A percentile compares a stretch with the other conserved stretches of the same genome.
phyloP scores from a whole-genome alignment of 2,797 vertebrate genomes.

The Iguana delicatissima region DNA sequence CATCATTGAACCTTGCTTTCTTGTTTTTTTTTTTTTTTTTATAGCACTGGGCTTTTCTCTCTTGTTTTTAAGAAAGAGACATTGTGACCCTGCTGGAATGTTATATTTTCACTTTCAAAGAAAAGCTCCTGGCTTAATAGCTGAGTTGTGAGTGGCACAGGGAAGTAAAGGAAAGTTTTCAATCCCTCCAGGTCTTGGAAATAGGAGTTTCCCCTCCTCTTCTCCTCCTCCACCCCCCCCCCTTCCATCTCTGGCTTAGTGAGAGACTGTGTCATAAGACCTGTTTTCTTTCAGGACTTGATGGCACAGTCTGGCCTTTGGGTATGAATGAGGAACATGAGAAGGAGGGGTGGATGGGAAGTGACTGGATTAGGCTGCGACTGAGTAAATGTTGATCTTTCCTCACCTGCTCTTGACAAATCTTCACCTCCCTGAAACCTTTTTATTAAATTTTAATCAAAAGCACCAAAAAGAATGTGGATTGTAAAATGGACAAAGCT shows the following conservation, averaged over 20 bases:
- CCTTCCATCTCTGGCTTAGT: not conserved
- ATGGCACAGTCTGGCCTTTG: constrained; percentile 39
- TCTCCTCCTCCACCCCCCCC: not conserved
- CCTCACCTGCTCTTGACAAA: constrained; percentile 79
- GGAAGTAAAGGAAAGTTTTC: constrained; percentile 56
- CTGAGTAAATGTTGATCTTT: constrained; percentile 78
- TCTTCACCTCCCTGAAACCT: constrained; percentile 73
- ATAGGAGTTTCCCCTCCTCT: constrained; percentile 7
- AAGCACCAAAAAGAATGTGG: constrained; percentile 80
- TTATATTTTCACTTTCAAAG: constrained; percentile 54
- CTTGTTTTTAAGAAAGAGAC: not conserved
- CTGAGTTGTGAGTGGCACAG: constrained; percentile 40
- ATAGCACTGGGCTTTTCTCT: constrained; percentile 1
- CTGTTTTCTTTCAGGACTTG: constrained; percentile 63
- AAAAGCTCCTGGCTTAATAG: constrained; percentile 59
- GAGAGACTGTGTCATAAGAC: constrained; percentile 31
- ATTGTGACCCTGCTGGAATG: constrained; percentile 47
- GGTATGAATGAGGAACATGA: constrained; percentile 75
- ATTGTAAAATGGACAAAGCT: constrained; percentile 66
- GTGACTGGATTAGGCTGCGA: constrained; percentile 70
- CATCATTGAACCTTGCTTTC: constrained; percentile 54
- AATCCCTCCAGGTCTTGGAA: constrained; percentile 47
- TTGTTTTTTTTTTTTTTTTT: constrained; percentile 58
- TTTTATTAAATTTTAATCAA: constrained; percentile 85
- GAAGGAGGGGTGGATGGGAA: constrained; percentile 60